Conservation (phyloP, 2,797 vertebrate species). For the Takifugu rubripes region DNA sequence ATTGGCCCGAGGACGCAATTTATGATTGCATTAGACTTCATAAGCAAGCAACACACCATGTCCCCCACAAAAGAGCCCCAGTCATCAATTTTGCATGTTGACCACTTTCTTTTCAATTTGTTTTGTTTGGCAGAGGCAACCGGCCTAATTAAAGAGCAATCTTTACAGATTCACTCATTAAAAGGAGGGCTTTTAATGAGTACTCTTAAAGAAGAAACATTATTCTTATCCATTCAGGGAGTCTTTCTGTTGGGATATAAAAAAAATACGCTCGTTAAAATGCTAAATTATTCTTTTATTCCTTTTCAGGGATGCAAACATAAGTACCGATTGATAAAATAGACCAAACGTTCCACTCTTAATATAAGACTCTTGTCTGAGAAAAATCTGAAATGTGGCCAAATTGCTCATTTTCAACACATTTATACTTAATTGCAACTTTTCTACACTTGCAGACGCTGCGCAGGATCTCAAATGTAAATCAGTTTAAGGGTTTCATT, state of each 20-base stretch:
- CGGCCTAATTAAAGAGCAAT: conserved; percentile 88
- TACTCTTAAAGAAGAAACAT: conserved; percentile 56
- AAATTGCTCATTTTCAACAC: no score
- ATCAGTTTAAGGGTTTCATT: conserved; percentile 64
- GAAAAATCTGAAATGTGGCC: no score
- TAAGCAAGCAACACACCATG: conserved; percentile 87
- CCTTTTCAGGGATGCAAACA: not conserved
- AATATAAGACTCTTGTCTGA: no score
- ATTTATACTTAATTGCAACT: no score
- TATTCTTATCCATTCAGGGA: conserved; percentile 74
- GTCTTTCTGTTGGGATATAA: conserved; percentile 50
- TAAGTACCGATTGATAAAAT: not conserved
- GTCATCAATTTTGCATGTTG: conserved; percentile 88
- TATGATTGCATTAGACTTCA: conserved; percentile 99
- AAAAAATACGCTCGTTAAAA: conserved; percentile 20
- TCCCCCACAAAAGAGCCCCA: conserved; percentile 81
- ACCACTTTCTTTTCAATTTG: conserved; percentile 80
- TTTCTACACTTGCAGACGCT: conserved; percentile 14
- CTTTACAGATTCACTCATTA: conserved; percentile 84
- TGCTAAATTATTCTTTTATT: conserved; percentile 39
- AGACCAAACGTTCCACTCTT: no score
- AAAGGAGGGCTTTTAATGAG: conserved; percentile 77
- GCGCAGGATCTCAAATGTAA: conserved; percentile 56
- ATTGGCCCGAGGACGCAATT: conserved; percentile 90
- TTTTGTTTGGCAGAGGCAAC: conserved; percentile 73